Base-by-base conservation (phyloP, 2,888 invertebrate species). In the Epinotia ramella region DNA sequence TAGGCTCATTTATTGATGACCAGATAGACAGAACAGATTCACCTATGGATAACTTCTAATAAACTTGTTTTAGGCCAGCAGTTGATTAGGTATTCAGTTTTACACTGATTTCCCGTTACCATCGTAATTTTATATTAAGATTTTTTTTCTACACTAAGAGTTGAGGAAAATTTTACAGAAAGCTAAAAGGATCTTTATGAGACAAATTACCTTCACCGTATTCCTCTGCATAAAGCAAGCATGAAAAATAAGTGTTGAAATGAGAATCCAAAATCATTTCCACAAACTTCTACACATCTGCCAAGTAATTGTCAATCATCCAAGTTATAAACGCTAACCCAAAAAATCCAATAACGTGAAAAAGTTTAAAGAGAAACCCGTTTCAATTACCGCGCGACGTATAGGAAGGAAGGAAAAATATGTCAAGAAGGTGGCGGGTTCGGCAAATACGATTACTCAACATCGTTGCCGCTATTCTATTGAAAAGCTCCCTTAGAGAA, bases 401-500 rank as follows among this genome's bases (percentile, higher is more conserved):
- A 76, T 72, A 76, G 76, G 76, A 75, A 70, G 73, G 73, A 74
- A 74, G 76, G 72, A 72, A 76, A 76, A 76, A 76, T 76, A 76
- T 76, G 76, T 76, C 76, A 63, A 72, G 72, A 46, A 76, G 76
- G 76, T 76, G 72, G 71, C 76, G 76, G 72, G 76, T 76, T 76
- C 76, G 72, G 66, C 76, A 76, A 76, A 76, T 76, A 72, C 76
- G 76, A 76, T 76, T 76, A 76, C 76, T 76, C 76, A 76, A 76
- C 71, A 76, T 72, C 76, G 76, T 72, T 76, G 76, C 62, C 76
- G 71, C 72, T 76, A 76, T 76, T 76, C 76, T 76, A 76, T 76
- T 72, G 76, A 87, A 84, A 87, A 83, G 81, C 84, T 84, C 81
- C 84, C 83, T 78, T 81, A 82, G 83, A 87, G 83, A 82, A 84